phyloP scores from a whole-genome alignment of 92 coral and sea anemone species.

The Phenganax subtilis region DNA sequence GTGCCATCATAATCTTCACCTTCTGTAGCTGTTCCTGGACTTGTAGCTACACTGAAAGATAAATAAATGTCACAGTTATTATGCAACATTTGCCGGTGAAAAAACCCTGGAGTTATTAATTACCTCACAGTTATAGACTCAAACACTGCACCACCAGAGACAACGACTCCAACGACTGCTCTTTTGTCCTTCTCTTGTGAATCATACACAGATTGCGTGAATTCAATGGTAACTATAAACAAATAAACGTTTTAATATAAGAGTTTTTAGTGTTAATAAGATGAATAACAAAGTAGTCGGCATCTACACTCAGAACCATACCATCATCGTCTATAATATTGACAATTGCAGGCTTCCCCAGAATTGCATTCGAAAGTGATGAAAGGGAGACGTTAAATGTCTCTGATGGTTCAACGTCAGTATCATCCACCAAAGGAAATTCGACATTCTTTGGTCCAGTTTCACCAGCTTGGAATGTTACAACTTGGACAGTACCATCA shows the following conservation, averaged over 20 bases:
- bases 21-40: too few relatives aligned
- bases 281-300: too few relatives aligned
- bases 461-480: slow-evolving; percentile 22
- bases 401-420: slow-evolving; percentile 14
- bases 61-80: neutral
- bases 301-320: neutral
- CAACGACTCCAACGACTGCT: slow-evolving; percentile 10
- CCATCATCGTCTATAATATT: slow-evolving; percentile 6
- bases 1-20: too few relatives aligned
- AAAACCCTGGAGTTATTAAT: neutral
- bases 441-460: neutral
- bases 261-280: too few relatives aligned
- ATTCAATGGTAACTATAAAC: neutral
- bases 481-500: neutral
- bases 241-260: too few relatives aligned
- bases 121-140: too few relatives aligned
- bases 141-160: neutral
- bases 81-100: neutral
- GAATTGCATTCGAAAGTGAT: neutral
- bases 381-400: neutral
- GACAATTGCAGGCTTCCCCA: neutral
- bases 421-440: neutral
- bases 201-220: slow-evolving; percentile 6
- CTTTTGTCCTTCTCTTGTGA: neutral
- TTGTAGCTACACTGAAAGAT: too few relatives aligned